Evolutionary conservation across 1,140 invertebrate species (phyloP).

Genomic region (Paramacrobiotus metropolitanus): DNA sequence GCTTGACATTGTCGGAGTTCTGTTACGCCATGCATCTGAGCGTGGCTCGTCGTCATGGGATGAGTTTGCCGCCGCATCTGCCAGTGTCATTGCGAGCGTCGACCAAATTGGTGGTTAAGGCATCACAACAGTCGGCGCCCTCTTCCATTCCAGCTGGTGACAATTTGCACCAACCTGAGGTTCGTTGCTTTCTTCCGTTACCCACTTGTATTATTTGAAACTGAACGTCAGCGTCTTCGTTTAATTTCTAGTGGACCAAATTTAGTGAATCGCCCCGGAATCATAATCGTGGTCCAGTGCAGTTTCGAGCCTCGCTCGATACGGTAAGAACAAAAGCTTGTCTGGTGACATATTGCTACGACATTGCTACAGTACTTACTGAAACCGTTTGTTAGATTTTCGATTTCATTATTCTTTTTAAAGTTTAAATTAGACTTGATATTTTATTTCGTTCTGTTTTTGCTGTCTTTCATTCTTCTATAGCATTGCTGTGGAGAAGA

Average conservation of each 20-base stretch:
- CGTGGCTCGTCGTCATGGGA: neutral
- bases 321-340: too few species aligned
- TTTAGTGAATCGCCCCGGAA: conserved; percentile 1
- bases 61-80: neutral
- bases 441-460: too few species aligned
- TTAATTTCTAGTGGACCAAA: conserved; percentile 1
- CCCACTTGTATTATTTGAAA: too few species aligned
- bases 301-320: neutral
- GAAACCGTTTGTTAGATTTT: too few species aligned
- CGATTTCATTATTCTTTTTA: too few species aligned
- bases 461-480: too few species aligned
- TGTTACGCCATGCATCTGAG: conserved; percentile 4
- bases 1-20: neutral
- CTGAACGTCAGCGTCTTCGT: too few species aligned
- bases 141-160: neutral
- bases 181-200: neutral
- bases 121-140: neutral
- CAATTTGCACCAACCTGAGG: neutral
- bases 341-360: too few species aligned
- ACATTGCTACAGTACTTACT: too few species aligned
- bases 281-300: neutral
- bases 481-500: too few species aligned
- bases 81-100: neutral
- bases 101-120: neutral
- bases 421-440: too few species aligned